Base-by-base conservation (phyloP, 2,888 invertebrate species). In the Hydraecia micacea region DNA sequence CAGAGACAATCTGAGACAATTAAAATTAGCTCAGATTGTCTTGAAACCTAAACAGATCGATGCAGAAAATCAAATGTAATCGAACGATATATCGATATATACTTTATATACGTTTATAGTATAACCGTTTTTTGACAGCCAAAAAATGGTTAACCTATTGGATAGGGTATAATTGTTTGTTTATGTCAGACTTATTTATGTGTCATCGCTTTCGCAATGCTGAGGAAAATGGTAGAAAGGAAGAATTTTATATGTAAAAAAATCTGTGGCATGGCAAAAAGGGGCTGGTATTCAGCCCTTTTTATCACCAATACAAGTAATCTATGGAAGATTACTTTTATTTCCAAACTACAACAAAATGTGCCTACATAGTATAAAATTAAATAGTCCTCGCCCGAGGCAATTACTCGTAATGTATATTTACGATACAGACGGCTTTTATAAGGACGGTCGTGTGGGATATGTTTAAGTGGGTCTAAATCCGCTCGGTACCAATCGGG, bases 381-480 rank as follows among this genome's bases (percentile, higher is more conserved):
- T 68, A 86, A 73, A 79, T 66, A 39, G 25, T 36, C 60, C 49
- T 42, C 62, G 42, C 52, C 70, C 32, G 52, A 65, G 72, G 72
- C 84, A 86, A 86, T 89, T 89, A 88, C 70, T 75, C 72, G 39
- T 89, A 88, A 88, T 88, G 77, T 88, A 63, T 84, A 88, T 89
- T 88, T 88, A 88, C 78, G 90, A 88, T 75, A 73, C 60, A 69
- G 60, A 69, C 55, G 71, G 25, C 84, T 69, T 77, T 79, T 72
- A 75, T 28, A 15, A 25, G 66, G 67, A 77, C 67, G 73, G 60
- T 69, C 79, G 66, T 75, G 77, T 75, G 58, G 74, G 77, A 66
- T 75, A 52, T 69, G 42, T 28, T 49, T 79, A 84, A 87, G 71
- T 83, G 78, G 65, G 66, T 49, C 80, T 77, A 77, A 83, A 84